These are phyloP conservation scores for Indicator indicator DNA, from an alignment of 2,113 vertebrate genomes.

Conservation along the genomic window DNA sequence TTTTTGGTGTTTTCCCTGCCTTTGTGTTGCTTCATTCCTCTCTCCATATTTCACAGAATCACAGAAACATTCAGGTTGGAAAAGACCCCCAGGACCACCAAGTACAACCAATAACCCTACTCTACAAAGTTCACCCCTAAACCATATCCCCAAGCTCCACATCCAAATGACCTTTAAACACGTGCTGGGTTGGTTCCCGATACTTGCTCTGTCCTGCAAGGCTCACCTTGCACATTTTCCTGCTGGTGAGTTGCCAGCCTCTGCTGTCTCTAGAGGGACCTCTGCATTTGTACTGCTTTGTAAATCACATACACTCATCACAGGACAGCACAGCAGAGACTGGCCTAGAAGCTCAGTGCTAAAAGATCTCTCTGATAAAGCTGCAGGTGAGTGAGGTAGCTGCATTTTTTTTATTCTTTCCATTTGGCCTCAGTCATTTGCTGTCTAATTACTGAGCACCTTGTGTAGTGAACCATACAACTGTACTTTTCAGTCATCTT, in stretches of 20 bases:
- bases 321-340: neutral
- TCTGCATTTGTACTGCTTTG: neutral
- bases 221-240: neutral
- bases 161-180: too few species aligned
- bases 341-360: accelerated
- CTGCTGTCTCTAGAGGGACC: neutral
- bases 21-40: neutral
- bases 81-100: too few species aligned
- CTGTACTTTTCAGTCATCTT: neutral
- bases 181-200: neutral
- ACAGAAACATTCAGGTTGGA: too few species aligned
- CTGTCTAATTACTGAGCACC: neutral
- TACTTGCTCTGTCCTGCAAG: neutral
- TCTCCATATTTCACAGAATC: neutral
- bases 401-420: neutral
- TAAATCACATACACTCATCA: accelerated
- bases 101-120: too few species aligned
- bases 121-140: too few species aligned
- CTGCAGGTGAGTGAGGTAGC: neutral
- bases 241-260: neutral
- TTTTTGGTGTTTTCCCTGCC: neutral
- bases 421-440: neutral
- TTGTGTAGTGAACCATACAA: neutral
- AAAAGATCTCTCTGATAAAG: neutral
- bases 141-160: too few species aligned